Conservation (phyloP, 2,888 invertebrate species). For the Standfussiana lucernea region DNA sequence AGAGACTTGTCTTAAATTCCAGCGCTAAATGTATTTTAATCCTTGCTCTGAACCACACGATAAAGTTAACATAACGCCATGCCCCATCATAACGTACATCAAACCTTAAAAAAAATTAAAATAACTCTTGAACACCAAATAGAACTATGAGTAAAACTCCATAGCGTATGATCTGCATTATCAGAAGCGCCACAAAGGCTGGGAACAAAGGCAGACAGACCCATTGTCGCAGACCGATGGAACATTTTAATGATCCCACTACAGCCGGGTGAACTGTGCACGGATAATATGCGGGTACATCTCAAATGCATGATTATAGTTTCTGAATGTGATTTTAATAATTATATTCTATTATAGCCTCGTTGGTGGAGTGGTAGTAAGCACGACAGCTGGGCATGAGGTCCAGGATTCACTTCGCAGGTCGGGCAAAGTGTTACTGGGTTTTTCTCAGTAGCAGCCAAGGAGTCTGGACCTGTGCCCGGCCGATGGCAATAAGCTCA, state of each 20-base stretch:
- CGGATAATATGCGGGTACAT: constrained; percentile 9
- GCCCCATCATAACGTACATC: neutral
- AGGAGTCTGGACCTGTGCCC: neutral
- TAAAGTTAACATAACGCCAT: neutral
- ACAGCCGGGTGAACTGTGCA: constrained; percentile 29
- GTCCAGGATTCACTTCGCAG: neutral
- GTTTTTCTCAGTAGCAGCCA: neutral
- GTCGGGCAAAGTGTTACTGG: accelerated
- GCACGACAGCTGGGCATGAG: neutral
- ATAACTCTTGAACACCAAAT: neutral
- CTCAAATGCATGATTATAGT: constrained; percentile 22
- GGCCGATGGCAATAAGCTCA: neutral
- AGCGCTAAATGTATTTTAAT: too few species aligned
- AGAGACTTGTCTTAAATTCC: too few species aligned
- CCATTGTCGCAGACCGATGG: constrained; percentile 60
- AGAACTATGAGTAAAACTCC: constrained; percentile 16
- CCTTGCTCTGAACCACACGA: neutral
- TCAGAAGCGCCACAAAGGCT: constrained; percentile 58
- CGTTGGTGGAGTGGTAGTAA: neutral
- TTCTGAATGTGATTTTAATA: neutral
- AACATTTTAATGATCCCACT: constrained; percentile 67
- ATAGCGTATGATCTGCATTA: constrained; percentile 65
- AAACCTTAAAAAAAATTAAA: neutral
- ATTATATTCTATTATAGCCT: neutral
- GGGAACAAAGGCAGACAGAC: constrained; percentile 62